Percentiles rank a stretch among this genome's conserved stretches.
Conservation (phyloP, 1,140 invertebrate species). For the Pemphigus obesinymphae region DNA sequence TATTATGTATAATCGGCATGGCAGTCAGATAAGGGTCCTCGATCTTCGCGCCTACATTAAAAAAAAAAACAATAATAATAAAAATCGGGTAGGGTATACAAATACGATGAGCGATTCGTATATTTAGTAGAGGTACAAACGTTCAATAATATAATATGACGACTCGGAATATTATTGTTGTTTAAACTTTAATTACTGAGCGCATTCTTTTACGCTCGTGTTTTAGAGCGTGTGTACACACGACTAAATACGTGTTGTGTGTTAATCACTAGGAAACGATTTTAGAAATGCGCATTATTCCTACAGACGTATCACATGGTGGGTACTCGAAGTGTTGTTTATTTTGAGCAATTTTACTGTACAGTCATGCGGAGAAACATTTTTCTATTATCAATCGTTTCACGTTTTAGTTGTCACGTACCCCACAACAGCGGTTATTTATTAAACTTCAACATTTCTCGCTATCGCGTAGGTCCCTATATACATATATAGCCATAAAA, state of each 20-base stretch:
- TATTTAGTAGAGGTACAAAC: too few species aligned
- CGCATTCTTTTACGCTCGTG: neutral
- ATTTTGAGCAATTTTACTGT: neutral
- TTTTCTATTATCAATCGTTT: neutral
- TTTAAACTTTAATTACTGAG: constrained; percentile 20
- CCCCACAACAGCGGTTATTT: too few species aligned
- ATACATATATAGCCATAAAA: too few species aligned
- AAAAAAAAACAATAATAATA: too few species aligned
- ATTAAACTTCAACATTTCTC: neutral
- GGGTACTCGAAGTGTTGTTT: neutral
- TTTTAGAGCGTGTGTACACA: neutral
- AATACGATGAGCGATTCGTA: too few species aligned
- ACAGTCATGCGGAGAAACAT: neutral
- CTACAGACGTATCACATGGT: neutral
- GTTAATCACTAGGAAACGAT: neutral
- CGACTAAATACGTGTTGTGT: neutral
- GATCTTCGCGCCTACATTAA: too few species aligned
- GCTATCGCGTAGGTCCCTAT: neutral
- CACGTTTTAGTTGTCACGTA: neutral
- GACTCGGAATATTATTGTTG: neutral
- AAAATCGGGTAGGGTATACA: too few species aligned
- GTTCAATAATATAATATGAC: too few species aligned
- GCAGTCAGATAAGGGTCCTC: too few species aligned
- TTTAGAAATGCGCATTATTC: neutral
- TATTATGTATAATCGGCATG: too few species aligned